Evolutionary conservation across 2,888 invertebrate species (phyloP).

Genomic region (Dicranocentrus wangi): DNA sequence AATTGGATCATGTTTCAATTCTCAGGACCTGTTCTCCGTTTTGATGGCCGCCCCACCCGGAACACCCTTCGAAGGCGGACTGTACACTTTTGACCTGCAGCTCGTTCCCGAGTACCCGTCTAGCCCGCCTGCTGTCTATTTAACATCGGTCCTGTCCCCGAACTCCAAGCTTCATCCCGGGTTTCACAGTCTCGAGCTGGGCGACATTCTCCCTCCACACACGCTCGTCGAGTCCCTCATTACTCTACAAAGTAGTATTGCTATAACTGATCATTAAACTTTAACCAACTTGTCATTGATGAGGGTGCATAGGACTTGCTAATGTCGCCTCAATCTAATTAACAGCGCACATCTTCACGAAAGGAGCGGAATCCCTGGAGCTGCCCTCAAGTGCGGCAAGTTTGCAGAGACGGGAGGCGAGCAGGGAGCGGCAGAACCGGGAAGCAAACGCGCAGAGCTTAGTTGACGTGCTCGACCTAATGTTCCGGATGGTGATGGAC

Average conservation of each 20-base stretch:
- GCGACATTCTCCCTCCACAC: constrained; percentile 8
- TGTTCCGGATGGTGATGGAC: constrained; percentile 35
- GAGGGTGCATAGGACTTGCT: no score
- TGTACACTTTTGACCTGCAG: constrained; percentile 95
- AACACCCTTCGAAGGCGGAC: constrained; percentile 95
- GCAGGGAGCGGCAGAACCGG: background rate
- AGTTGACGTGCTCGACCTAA: constrained; percentile 41
- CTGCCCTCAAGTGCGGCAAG: constrained; percentile 30
- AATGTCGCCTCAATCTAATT: no score
- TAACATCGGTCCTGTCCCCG: constrained; percentile 17
- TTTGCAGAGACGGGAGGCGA: background rate
- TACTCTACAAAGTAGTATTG: constrained; percentile 14
- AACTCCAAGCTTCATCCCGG: constrained; percentile 8
- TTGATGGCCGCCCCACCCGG: constrained; percentile 93
- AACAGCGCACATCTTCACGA: no score
- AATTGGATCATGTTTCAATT: background rate
- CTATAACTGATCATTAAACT: no score
- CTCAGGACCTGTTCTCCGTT: constrained; percentile 87
- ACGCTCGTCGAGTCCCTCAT: constrained; percentile 18
- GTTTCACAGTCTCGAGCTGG: constrained; percentile 10
- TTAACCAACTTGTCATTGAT: no score
- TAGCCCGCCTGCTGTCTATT: constrained; percentile 81
- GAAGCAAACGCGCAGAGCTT: constrained; percentile 16
- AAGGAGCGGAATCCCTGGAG: background rate
- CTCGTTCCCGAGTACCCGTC: constrained; percentile 92